A percentile compares a stretch with the other conserved stretches of the same genome.
These are phyloP conservation scores for Littorina saxatilis DNA, from an alignment of 1,140 invertebrate genomes.

Conservation along the genomic window DNA sequence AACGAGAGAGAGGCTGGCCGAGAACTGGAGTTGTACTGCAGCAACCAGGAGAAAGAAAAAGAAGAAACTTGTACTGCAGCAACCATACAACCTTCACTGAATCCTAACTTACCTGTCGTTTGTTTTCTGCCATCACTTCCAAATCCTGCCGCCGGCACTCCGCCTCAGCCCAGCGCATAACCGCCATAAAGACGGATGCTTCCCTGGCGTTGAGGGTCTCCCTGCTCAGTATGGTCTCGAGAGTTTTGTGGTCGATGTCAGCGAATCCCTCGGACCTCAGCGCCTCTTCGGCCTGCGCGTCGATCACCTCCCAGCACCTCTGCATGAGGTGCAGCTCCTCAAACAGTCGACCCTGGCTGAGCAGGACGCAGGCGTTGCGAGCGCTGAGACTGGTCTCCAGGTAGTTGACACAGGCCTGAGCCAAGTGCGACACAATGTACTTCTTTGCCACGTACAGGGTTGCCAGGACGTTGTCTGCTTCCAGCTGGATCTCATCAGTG, in stretches of 20 bases:
- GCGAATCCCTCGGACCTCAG: constrained; percentile 90
- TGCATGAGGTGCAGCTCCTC: constrained; percentile 88
- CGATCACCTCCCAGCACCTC: constrained; percentile 91
- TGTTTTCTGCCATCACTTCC: constrained; percentile 83
- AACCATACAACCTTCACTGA: no score
- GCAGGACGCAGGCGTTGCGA: constrained; percentile 88
- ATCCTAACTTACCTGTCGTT: constrained; percentile 79
- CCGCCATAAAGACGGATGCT: constrained; percentile 85
- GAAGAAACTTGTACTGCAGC: no score
- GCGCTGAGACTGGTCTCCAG: constrained; percentile 86
- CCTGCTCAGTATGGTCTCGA: constrained; percentile 87
- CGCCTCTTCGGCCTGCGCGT: constrained; percentile 89
- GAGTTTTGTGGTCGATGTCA: constrained; percentile 89
- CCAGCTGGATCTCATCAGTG: constrained; percentile 93
- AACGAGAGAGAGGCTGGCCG: no score
- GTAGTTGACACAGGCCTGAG: constrained; percentile 89
- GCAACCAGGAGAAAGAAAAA: no score
- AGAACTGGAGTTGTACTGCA: no score
- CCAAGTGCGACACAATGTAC: constrained; percentile 88
- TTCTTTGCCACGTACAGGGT: constrained; percentile 92
- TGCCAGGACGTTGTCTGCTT: constrained; percentile 89
- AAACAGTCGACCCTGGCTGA: constrained; percentile 87
- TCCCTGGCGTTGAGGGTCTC: constrained; percentile 89
- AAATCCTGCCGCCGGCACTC: constrained; percentile 84
- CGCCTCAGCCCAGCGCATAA: constrained; percentile 85